phyloP scores from a whole-genome alignment of 2,888 invertebrate genomes.

The Eupithecia pulchellata region DNA sequence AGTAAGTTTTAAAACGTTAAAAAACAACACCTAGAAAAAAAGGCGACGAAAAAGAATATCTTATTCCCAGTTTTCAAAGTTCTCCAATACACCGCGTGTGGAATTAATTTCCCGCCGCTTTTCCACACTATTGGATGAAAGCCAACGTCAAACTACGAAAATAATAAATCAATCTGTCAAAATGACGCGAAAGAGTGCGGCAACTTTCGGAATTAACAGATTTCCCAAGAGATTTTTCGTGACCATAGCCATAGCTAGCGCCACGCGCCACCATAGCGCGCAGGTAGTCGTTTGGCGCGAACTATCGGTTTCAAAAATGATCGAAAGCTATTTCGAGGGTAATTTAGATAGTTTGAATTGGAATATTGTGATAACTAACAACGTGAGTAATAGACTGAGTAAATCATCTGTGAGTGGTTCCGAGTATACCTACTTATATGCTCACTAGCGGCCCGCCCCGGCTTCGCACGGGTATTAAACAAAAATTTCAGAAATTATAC shows the following conservation, averaged over 20 bases:
- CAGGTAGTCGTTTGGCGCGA: not conserved
- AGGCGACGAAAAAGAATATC: not conserved
- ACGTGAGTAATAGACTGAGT: slow-evolving; percentile 19
- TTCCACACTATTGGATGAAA: slow-evolving; percentile 43
- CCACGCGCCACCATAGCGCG: not conserved
- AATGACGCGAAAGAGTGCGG: not conserved
- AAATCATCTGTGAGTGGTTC: slow-evolving; percentile 32
- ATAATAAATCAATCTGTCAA: not conserved
- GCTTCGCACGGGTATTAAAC: too few relatives aligned
- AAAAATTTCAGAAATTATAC: too few relatives aligned
- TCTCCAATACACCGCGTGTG: not conserved
- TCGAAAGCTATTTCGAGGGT: slow-evolving; percentile 19
- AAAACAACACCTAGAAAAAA: not conserved
- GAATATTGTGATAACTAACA: slow-evolving; percentile 36
- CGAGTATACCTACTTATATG: slow-evolving; percentile 6
- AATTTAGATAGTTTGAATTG: slow-evolving; percentile 44
- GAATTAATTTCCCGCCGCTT: not conserved
- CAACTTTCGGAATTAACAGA: not conserved
- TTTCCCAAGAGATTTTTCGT: not conserved
- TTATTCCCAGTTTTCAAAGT: too few relatives aligned
- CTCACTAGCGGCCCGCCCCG: too few relatives aligned
- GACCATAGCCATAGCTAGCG: not conserved
- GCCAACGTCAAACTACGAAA: slow-evolving; percentile 38
- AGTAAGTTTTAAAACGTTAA: not conserved
- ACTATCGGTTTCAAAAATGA: not conserved